Base-by-base conservation (phyloP, 2,888 invertebrate genomes). In the Hirtodrosophila alboralis region DNA sequence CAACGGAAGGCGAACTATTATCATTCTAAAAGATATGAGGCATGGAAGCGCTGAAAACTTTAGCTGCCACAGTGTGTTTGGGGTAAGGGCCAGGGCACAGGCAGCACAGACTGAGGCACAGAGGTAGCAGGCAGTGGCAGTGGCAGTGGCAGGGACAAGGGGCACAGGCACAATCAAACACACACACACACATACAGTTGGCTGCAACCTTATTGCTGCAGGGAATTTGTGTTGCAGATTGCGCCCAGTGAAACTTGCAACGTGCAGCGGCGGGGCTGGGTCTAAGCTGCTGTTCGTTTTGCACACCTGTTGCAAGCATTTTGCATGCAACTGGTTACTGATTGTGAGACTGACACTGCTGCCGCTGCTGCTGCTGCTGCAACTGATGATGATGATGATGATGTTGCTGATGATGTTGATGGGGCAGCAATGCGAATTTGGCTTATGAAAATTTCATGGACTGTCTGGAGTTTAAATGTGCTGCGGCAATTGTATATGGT, bases 321-420 rank as follows among this genome's bases (percentile, higher is more conserved):
- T 81, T 86, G 83, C 81, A 83, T 83, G 86, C 81, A 81, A 86
- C 86, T 81, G 66, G 83, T 78, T 84, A 68, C 69, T 52, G 74
- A 56, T 56, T 54, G 43, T 71, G 47, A 33, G 47, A 41, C 51
- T 40, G 59, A 43, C 56, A 26, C 7, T 36, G 43, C 13, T 51
- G 43, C 21, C 31, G 27, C 30, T 31, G 51, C 6, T 36, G 54
- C 40, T 43, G 54, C 8, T 45, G 16, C 7, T 61, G 47, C 0
- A 28, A 30, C 1, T 58, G 60, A 1, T 44, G 37, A 3, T 53
- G 51, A 6, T 40, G 38, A 2, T 37, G 47, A 1, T 33, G 40
- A 3, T 52, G 43, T 12, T 61, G 57, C 6, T 61, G 52, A 44
- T 62, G 64, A 56, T 66, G 69, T n/a, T n/a, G n/a, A n/a, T n/a